Base-by-base conservation (phyloP, 2,888 invertebrate species). In the Hypsopygia costalis region DNA sequence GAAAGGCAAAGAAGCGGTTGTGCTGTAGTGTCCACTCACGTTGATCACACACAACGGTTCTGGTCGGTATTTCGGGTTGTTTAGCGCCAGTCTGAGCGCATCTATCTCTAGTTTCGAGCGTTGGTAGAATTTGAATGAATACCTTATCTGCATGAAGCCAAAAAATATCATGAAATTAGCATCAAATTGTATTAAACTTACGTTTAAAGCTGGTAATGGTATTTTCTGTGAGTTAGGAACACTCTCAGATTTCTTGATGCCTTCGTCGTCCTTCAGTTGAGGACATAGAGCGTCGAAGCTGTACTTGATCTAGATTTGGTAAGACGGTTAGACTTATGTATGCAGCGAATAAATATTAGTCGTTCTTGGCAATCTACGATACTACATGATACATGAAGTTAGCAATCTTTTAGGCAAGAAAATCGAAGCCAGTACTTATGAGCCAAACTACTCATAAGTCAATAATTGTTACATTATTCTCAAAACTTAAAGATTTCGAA, bases 141-240 rank as follows among this genome's bases (percentile, higher is more conserved):
- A 93, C 74, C 92, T 93, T 67, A 93, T 91, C 93, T 93, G 90
- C 56, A 81, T 39, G 36, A 43, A 46, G 37, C 37, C 30, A 40
- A 43, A 46, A 65, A 55, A 56, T 40, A 47, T 49, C 45, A 49
- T 25, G 16, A 16, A 16, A 48, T 46, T 35, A 47, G 32, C 42
- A 47, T 42, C 27, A 27, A 34, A 28, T 37, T 11, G 11, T 31
- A 37, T 21, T 32, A 10, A 39, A 91, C 93, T 93, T 91, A 94
- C 94, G 77, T 94, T 94, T 57, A 95, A 80, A 11, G 94, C 94
- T 47, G 94, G 94, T 57, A 94, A 90, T 28, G 94, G 94, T 58
- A 91, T 91, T 87, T 79, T 93, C 91, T 69, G 91, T 83, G 67
- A 90, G 87, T 89, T 73, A 20, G n/a, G n/a, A n/a, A 71, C 58